A percentile compares a stretch with the other conserved stretches of the same genome.
Evolutionary conservation across 64 coral and sea anemone species (phyloP).

Genomic region (Catalaphyllia jardinei): DNA sequence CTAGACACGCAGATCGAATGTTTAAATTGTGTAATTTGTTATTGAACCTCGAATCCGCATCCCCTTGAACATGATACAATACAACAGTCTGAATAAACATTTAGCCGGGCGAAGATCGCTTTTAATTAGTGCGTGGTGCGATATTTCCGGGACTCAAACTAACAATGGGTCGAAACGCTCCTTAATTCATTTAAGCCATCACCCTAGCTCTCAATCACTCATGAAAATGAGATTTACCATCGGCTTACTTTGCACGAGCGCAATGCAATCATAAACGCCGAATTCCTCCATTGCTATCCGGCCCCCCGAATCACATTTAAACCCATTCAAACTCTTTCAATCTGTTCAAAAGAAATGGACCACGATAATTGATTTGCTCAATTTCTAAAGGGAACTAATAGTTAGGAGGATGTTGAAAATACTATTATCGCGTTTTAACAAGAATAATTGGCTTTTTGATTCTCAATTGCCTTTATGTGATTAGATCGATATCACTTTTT

Average conservation of each 20-base stretch:
- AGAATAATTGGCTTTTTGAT: constrained; percentile 40
- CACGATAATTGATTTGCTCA: constrained; percentile 38
- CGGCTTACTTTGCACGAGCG: neutral
- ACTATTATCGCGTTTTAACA: constrained; percentile 25
- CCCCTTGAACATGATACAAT: constrained; percentile 46
- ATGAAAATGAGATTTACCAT: constrained; percentile 1
- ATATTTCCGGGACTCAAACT: constrained; percentile 38
- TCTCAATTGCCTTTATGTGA: neutral
- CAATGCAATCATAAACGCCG: neutral
- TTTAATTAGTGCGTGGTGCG: constrained; percentile 39
- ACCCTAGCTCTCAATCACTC: neutral
- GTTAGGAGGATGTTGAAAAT: constrained; percentile 41
- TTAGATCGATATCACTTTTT: neutral
- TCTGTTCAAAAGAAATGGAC: neutral
- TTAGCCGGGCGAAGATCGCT: constrained; percentile 29
- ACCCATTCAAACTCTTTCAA: neutral
- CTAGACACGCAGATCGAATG: constrained; percentile 49
- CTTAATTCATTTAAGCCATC: constrained; percentile 34
- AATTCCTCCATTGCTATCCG: neutral
- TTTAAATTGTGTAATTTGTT: constrained; percentile 47
- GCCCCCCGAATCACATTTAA: neutral
- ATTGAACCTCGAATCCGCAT: constrained; percentile 41
- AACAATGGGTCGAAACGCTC: constrained; percentile 5
- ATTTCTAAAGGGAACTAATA: constrained; percentile 28
- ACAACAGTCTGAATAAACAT: constrained; percentile 26